These are phyloP conservation scores for Acanthosepion lycidas DNA, from an alignment of 2,888 invertebrate genomes.

Conservation along the genomic window DNA sequence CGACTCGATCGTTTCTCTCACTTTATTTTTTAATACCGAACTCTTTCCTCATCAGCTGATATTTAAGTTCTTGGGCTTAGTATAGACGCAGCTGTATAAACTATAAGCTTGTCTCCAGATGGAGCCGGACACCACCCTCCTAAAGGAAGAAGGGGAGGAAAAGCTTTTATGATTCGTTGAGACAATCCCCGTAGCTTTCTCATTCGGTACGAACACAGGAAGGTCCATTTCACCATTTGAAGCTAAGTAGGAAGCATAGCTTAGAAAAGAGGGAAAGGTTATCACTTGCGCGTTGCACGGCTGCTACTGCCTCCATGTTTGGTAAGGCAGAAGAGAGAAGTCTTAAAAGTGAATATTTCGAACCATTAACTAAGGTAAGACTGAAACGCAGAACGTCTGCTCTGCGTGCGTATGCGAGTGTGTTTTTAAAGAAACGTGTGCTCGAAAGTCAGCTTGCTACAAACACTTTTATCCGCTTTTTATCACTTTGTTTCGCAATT, in stretches of 20 bases:
- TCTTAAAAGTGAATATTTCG: not conserved
- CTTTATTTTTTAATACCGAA: not conserved
- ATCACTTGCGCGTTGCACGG: not conserved
- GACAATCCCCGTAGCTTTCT: slow-evolving; percentile 6
- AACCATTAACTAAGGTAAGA: not conserved
- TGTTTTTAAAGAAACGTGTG: not conserved
- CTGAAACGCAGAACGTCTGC: not conserved
- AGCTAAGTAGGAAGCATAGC: not conserved
- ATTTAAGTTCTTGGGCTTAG: not conserved
- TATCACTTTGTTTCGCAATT: not conserved
- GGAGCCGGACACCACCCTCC: not conserved
- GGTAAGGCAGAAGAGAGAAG: not conserved
- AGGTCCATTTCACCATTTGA: not conserved
- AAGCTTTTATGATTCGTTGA: slow-evolving; percentile 20
- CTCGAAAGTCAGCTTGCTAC: not conserved
- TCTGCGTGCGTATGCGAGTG: not conserved
- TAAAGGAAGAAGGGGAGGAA: not conserved
- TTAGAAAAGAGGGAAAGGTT: not conserved
- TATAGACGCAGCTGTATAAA: slow-evolving; percentile 9
- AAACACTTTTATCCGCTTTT: not conserved
- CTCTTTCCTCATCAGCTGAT: not conserved
- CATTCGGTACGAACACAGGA: not conserved
- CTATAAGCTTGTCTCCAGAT: slow-evolving; percentile 2
- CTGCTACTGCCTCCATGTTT: not conserved
- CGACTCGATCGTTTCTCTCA: not conserved